These are phyloP conservation scores for Cryptocheilus praepositus DNA, from an alignment of 2,888 invertebrate genomes.

Conservation along the genomic window DNA sequence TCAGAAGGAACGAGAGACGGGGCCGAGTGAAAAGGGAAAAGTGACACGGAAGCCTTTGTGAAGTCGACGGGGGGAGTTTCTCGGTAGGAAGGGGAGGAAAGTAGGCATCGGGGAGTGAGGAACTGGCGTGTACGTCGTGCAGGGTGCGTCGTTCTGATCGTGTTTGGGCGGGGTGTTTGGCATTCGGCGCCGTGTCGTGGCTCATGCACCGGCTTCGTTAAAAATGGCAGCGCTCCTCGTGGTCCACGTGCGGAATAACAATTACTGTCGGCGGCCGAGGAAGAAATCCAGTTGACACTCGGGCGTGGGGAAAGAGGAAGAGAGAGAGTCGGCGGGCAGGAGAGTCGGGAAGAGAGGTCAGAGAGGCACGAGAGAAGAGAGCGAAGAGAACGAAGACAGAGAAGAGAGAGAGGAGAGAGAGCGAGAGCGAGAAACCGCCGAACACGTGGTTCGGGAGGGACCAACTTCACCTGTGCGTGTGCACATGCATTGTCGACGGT, in stretches of 20 bases:
- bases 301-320: conserved; percentile 52
- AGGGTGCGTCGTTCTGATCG: conserved; percentile 42
- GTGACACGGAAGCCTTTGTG: conserved; percentile 1
- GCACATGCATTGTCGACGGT: conserved; percentile 9
- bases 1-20: neutral
- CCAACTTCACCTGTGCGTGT: conserved; percentile 13
- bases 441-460: conserved; percentile 62
- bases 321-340: conserved; percentile 20
- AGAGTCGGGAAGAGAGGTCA: conserved; percentile 17
- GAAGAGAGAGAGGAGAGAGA: conserved; percentile 13
- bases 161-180: conserved; percentile 68
- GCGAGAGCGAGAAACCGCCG: conserved; percentile 41
- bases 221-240: conserved; percentile 76
- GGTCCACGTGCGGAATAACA: conserved; percentile 75
- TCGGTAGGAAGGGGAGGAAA: conserved; percentile 15
- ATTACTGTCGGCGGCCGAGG: conserved; percentile 76
- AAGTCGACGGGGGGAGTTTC: neutral
- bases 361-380: conserved; percentile 18
- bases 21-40: conserved; percentile 17
- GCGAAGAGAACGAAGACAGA: too few species aligned
- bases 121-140: neutral
- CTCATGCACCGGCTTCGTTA: conserved; percentile 60
- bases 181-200: conserved; percentile 28
- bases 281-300: conserved; percentile 78
- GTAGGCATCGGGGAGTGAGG: conserved; percentile 24